Evolutionary conservation across 64 coral and sea anemone genomes (phyloP).

Genomic region (Exaiptasia diaphana): DNA sequence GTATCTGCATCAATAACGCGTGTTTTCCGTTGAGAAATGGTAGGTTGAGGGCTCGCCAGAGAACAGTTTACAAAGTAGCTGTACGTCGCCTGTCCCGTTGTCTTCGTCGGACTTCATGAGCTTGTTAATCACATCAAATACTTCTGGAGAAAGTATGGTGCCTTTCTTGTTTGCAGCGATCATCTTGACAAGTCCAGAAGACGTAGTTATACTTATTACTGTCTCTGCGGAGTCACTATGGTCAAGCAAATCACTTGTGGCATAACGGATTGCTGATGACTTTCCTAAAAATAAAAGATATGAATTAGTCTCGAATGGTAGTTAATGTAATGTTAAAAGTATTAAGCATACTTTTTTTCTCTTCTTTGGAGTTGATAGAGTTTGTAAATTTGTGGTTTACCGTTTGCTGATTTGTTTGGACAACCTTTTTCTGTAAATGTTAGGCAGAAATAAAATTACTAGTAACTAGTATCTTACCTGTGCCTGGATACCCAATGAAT

Average conservation of each 20-base stretch:
- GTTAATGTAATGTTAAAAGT: too few relatives aligned
- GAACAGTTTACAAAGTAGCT: conserved; percentile 29
- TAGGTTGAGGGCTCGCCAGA: conserved; percentile 1
- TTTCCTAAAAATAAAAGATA: conserved; percentile 23
- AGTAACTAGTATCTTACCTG: too few relatives aligned
- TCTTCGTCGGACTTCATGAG: conserved; percentile 40
- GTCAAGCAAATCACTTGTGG: background rate
- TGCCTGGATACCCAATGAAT: conserved; percentile 11
- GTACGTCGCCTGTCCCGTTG: conserved; percentile 11
- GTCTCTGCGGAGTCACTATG: background rate
- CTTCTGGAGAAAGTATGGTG: conserved; percentile 6
- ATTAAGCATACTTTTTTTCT: too few relatives aligned
- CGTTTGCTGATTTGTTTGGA: too few relatives aligned
- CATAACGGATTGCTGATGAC: conserved; percentile 13
- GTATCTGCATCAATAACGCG: background rate
- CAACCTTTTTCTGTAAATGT: too few relatives aligned
- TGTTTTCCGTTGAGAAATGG: conserved; percentile 17
- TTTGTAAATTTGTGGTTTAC: too few relatives aligned
- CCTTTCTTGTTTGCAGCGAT: background rate
- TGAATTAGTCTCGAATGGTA: too few relatives aligned
- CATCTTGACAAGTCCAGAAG: conserved; percentile 9
- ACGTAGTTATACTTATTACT: background rate
- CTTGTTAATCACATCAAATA: conserved; percentile 34
- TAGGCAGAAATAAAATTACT: too few relatives aligned
- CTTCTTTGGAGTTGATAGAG: too few relatives aligned